Percentiles rank a stretch among this genome's conserved stretches.
These are phyloP conservation scores for Macrotrachela quadricornifera DNA, from an alignment of 1,140 invertebrate species.

Conservation along the genomic window DNA sequence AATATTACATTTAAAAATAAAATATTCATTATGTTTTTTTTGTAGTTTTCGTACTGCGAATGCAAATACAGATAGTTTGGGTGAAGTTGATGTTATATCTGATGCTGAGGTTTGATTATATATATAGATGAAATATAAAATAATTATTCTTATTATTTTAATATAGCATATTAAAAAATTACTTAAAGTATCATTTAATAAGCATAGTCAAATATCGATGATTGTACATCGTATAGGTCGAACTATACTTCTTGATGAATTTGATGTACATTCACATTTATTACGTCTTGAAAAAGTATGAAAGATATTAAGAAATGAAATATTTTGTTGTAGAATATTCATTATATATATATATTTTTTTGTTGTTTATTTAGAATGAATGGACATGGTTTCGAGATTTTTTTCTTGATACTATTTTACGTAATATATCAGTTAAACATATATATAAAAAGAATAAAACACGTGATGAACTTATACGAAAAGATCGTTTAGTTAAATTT, in stretches of 20 bases:
- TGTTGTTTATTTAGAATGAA: slow-evolving; percentile 38
- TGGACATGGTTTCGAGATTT: slow-evolving; percentile 74
- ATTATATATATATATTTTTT: too few relatives aligned
- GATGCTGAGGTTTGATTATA: too few relatives aligned
- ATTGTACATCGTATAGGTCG: slow-evolving; percentile 73
- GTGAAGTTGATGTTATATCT: too few relatives aligned
- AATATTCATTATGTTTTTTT: too few relatives aligned
- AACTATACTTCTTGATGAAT: slow-evolving; percentile 68
- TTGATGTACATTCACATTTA: slow-evolving; percentile 47
- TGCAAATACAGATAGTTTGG: too few relatives aligned
- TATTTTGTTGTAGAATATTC: too few relatives aligned
- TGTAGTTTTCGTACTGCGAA: too few relatives aligned
- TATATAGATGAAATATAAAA: too few relatives aligned
- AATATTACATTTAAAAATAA: too few relatives aligned
- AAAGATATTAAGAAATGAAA: too few relatives aligned
- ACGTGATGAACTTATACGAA: slow-evolving; percentile 44
- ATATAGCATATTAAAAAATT: slow-evolving; percentile 50
- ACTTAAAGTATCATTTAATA: slow-evolving; percentile 64
- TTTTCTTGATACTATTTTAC: slow-evolving; percentile 53
- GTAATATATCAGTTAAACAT: slow-evolving; percentile 32
- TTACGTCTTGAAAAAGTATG: slow-evolving; percentile 18
- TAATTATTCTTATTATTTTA: too few relatives aligned
- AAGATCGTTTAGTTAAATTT: slow-evolving; percentile 57
- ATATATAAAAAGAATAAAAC: slow-evolving; percentile 37
- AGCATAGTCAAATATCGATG: slow-evolving; percentile 49